Evolutionary conservation across 2,888 invertebrate genomes (phyloP), one percentile per base, ranked within the genome.

Genomic region (Spilarctia lutea): DNA sequence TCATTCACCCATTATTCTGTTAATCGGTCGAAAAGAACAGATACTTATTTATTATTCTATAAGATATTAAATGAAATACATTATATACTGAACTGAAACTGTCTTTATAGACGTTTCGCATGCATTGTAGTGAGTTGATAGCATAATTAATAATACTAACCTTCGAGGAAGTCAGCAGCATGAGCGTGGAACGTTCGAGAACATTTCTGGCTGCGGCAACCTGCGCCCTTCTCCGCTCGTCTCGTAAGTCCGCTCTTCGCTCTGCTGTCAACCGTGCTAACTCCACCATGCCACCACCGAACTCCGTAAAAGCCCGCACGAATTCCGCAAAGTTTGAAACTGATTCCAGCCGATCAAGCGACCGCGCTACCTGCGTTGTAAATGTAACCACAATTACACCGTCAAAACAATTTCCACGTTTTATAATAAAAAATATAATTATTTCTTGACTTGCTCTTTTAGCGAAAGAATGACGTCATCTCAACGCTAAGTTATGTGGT

Each of bases 201-300:
- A 99, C 98, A 88, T 99, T 98, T 84, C 99, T 96, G 0, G 99
- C 99, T 39, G 99, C 99, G 18, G 98, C 98, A 97, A 99, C 99
- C 96, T 99, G 99, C 24, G 99, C 99, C 87, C 99, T 96, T 85
- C 99, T 96, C 86, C 99, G 96, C 92, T 99, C 99, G 93, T 99
- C 99, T 87, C 98, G 98, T 75, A 98, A 96, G 91, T 98, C 99
- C 89, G 98, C 99, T 87, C 98, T 96, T 79, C 97, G 93, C 88
- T 97, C 97, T 60, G 97, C 99, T 33, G 99, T 99, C 77, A 99
- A 96, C 91, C 99, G 98, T 39, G 99, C 99, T 85, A 99, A 96
- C 92, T 99, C 99, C 81, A 99, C 99, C 99, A 99, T 99, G 93
- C 99, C 99, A 35, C 98, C 98, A 65, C 99, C 99, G 92, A 99